Percentiles rank a stretch among this genome's conserved stretches.
phyloP scores from a whole-genome alignment of 1,140 invertebrate genomes.

The Rhynchophorus ferrugineus region DNA sequence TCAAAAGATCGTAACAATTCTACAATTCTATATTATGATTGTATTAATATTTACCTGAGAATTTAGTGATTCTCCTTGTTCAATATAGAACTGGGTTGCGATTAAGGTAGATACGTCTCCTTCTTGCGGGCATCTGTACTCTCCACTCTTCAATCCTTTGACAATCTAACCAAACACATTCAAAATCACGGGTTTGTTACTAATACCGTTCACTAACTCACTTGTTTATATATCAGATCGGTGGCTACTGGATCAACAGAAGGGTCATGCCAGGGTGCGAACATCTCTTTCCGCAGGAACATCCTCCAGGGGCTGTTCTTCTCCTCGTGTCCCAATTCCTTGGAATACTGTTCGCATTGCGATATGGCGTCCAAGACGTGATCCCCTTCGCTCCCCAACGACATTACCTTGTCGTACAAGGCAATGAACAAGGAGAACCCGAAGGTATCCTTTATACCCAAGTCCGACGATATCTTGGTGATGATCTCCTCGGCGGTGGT shows the following conservation, averaged over 20 bases:
- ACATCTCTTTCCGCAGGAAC: conserved; percentile 83
- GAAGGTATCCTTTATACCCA: conserved; percentile 73
- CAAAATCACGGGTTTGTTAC: not conserved
- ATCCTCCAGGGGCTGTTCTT: conserved; percentile 69
- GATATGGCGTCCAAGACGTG: conserved; percentile 94
- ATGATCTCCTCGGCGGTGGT: conserved; percentile 84
- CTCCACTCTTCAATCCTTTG: conserved; percentile 77
- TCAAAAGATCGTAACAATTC: no score
- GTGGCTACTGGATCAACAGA: conserved; percentile 68
- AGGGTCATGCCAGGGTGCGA: conserved; percentile 88
- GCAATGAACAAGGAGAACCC: conserved; percentile 91
- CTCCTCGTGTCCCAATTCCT: conserved; percentile 75
- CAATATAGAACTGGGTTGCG: conserved; percentile 83
- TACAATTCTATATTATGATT: no score
- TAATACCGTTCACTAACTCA: not conserved
- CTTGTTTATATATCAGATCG: conserved; percentile 75
- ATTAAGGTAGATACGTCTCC: conserved; percentile 81
- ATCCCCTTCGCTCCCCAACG: conserved; percentile 62
- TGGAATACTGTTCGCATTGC: conserved; percentile 91
- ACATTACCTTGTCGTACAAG: conserved; percentile 65
- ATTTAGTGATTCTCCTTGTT: conserved; percentile 61
- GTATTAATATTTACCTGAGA: conserved; percentile 40
- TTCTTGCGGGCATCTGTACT: conserved; percentile 76
- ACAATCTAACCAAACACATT: conserved; percentile 44
- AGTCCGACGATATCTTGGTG: conserved; percentile 68